Evolutionary conservation across 1,140 invertebrate species (phyloP).

Genomic region (Euura saliciscinereae): DNA sequence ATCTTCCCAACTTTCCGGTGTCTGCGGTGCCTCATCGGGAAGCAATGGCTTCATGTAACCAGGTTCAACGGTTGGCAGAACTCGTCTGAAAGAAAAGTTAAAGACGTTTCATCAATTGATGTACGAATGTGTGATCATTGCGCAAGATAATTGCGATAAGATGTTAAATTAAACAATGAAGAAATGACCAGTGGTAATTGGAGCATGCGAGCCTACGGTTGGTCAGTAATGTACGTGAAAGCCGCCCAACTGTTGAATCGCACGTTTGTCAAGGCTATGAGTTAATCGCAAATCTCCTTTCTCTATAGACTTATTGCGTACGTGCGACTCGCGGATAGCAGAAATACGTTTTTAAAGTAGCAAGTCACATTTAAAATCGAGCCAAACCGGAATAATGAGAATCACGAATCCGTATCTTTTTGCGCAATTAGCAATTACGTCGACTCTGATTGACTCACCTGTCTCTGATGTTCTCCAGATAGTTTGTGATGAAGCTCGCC

Average conservation of each 20-base stretch:
- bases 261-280: background rate
- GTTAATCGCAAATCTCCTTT: constrained; percentile 5
- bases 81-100: constrained; percentile 66
- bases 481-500: constrained; percentile 82
- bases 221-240: background rate
- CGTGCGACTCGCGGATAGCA: too few relatives aligned
- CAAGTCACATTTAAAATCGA: too few relatives aligned
- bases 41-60: constrained; percentile 85
- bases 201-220: background rate
- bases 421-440: too few relatives aligned
- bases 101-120: too few relatives aligned
- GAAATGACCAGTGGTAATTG: background rate
- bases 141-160: too few relatives aligned
- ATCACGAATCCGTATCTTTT: too few relatives aligned
- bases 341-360: too few relatives aligned
- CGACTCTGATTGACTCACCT: constrained; percentile 63
- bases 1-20: constrained; percentile 86
- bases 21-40: constrained; percentile 79
- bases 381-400: too few relatives aligned
- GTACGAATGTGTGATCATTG: constrained; percentile 3
- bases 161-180: background rate
- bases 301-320: background rate
- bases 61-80: constrained; percentile 81
- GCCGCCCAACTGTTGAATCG: background rate
- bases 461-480: constrained; percentile 83